A percentile compares a stretch with the other conserved stretches of the same genome.
Conservation (phyloP, 2,888 invertebrate genomes). For the Diaphora mendica region DNA sequence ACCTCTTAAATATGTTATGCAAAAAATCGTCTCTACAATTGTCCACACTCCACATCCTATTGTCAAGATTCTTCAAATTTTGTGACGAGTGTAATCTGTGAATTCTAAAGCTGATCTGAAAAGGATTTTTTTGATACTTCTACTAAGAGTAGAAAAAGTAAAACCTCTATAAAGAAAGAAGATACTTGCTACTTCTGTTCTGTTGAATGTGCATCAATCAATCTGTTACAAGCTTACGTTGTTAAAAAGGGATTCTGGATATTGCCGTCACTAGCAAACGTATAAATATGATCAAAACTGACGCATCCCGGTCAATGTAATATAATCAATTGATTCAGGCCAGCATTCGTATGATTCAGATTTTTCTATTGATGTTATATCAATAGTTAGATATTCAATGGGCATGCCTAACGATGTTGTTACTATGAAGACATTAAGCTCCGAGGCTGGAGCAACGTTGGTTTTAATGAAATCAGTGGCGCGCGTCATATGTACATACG, state of each 20-base stretch:
- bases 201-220: not conserved
- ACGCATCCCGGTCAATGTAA: conserved; percentile 38
- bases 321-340: conserved; percentile 34
- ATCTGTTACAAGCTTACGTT: not conserved
- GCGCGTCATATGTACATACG: conserved; percentile 22
- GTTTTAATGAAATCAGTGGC: conserved; percentile 33
- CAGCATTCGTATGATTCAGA: conserved; percentile 42
- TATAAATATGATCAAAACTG: conserved; percentile 37
- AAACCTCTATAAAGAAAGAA: not conserved
- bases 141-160: not conserved
- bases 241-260: conserved; percentile 17
- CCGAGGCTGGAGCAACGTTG: conserved; percentile 21
- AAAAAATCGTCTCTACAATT: not conserved
- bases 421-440: conserved; percentile 31
- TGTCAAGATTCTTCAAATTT: not conserved
- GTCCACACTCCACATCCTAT: not conserved
- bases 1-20: not conserved
- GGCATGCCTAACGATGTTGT: conserved; percentile 37
- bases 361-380: conserved; percentile 48
- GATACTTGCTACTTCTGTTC: not conserved
- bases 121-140: not conserved
- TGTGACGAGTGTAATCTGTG: not conserved
- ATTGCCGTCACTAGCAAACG: conserved; percentile 21
- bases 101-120: not conserved
- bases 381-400: conserved; percentile 19